Percentiles rank a stretch among this genome's conserved stretches.
Evolutionary conservation across 2,113 vertebrate species (phyloP).

Genomic region (Toxostoma redivivum): DNA sequence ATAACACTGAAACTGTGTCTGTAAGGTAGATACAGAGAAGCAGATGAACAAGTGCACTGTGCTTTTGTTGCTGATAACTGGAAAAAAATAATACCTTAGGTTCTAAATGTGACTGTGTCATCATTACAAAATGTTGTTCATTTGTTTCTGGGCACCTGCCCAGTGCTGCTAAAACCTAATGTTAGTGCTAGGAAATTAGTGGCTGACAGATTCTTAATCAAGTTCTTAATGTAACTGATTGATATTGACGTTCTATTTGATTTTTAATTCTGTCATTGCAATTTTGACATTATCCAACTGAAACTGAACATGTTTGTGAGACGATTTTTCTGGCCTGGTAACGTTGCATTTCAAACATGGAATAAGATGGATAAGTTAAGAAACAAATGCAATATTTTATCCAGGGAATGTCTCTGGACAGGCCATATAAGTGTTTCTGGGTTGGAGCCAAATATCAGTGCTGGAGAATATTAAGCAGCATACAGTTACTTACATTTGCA

Average conservation of each 20-base stretch:
- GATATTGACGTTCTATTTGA: neutral
- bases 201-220: neutral
- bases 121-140: neutral
- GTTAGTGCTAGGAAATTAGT: neutral
- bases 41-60: neutral
- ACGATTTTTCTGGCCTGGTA: neutral
- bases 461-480: neutral
- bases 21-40: neutral
- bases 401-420: neutral
- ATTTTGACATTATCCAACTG: neutral
- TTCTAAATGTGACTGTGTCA: neutral
- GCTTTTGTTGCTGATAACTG: neutral
- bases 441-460: neutral
- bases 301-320: neutral
- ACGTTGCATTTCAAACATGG: neutral
- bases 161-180: neutral
- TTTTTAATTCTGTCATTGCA: neutral
- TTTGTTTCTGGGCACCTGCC: neutral
- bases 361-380: neutral
- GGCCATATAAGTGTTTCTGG: neutral
- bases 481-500: neutral
- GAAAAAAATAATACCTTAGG: neutral
- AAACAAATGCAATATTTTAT: neutral
- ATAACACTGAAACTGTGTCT: neutral
- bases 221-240: neutral